Conservation (phyloP, 1,140 invertebrate species). For the Drosophila repleta region DNA sequence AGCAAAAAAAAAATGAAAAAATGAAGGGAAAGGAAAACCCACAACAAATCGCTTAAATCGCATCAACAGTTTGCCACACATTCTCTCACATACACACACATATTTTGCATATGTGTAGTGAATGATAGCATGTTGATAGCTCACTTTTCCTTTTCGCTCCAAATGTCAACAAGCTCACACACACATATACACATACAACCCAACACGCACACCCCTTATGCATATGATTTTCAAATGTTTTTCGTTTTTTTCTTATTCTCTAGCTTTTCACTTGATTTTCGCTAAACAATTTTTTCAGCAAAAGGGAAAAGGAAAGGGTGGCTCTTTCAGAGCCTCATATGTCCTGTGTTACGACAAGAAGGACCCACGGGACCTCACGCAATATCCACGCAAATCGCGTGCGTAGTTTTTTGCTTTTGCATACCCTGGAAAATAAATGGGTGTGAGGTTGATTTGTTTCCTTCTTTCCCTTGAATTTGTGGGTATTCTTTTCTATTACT, state of each 20-base stretch:
- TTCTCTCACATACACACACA: slow-evolving; percentile 29
- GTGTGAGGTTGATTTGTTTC: neutral
- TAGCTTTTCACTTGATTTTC: slow-evolving; percentile 72
- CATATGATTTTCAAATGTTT: slow-evolving; percentile 73
- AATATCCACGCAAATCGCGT: slow-evolving; percentile 60
- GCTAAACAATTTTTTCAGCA: slow-evolving; percentile 60
- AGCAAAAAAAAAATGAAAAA: slow-evolving; percentile 19
- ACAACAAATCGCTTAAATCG: slow-evolving; percentile 80
- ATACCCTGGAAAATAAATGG: slow-evolving; percentile 13
- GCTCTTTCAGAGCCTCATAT: slow-evolving; percentile 14
- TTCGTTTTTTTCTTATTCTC: slow-evolving; percentile 36
- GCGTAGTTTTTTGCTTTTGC: slow-evolving; percentile 47
- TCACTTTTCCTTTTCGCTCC: slow-evolving; percentile 60
- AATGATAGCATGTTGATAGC: slow-evolving; percentile 81
- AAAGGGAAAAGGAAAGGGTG: slow-evolving; percentile 71
- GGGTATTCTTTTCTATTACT: no score
- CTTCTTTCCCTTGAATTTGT: no score
- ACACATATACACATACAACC: slow-evolving; percentile 14
- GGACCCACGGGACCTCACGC: slow-evolving; percentile 33
- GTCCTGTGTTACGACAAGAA: slow-evolving; percentile 4
- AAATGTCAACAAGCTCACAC: slow-evolving; percentile 69
- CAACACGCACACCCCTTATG: slow-evolving; percentile 29
- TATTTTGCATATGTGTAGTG: slow-evolving; percentile 66
- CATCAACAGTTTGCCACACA: slow-evolving; percentile 74
- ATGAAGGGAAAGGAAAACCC: slow-evolving; percentile 51